Percentiles rank a stretch among this genome's conserved stretches.
Conservation (phyloP, 1,140 invertebrate species). For the Hyphantria cunea region DNA sequence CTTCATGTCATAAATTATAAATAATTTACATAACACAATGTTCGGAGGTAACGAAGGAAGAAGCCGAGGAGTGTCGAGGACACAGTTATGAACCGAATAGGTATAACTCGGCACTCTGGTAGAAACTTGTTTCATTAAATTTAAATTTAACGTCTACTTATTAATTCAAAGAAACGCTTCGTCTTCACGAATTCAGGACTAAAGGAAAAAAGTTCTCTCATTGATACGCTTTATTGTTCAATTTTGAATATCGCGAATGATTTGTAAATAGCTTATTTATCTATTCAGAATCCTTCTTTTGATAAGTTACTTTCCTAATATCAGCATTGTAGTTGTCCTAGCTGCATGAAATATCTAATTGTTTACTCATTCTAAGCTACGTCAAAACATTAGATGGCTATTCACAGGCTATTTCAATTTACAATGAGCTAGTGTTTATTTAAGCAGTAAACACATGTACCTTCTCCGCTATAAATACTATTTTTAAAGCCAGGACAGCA, state of each 20-base stretch:
- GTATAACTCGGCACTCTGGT: constrained; percentile 44
- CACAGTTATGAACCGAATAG: constrained; percentile 40
- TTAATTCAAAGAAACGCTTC: constrained; percentile 56
- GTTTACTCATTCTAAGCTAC: background rate
- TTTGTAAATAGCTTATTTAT: constrained; percentile 25
- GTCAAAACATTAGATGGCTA: too few species aligned
- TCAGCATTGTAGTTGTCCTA: background rate
- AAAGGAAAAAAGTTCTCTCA: constrained; percentile 39
- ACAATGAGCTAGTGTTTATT: too few species aligned
- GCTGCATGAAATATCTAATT: background rate
- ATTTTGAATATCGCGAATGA: constrained; percentile 29
- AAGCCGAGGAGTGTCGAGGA: constrained; percentile 12
- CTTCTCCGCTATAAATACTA: too few species aligned
- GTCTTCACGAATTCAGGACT: constrained; percentile 43
- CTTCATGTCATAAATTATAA: constrained; percentile 32
- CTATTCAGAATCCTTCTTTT: constrained; percentile 22
- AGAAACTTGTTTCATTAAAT: constrained; percentile 64
- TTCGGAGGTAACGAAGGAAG: constrained; percentile 38
- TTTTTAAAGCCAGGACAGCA: too few species aligned
- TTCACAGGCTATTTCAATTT: too few species aligned
- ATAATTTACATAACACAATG: constrained; percentile 42
- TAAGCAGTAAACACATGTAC: too few species aligned
- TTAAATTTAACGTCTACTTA: constrained; percentile 60
- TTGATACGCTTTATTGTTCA: constrained; percentile 39
- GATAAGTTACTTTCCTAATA: constrained; percentile 7